These are phyloP conservation scores for Mesoligia furuncula DNA, from an alignment of 2,888 invertebrate genomes.

Conservation along the genomic window DNA sequence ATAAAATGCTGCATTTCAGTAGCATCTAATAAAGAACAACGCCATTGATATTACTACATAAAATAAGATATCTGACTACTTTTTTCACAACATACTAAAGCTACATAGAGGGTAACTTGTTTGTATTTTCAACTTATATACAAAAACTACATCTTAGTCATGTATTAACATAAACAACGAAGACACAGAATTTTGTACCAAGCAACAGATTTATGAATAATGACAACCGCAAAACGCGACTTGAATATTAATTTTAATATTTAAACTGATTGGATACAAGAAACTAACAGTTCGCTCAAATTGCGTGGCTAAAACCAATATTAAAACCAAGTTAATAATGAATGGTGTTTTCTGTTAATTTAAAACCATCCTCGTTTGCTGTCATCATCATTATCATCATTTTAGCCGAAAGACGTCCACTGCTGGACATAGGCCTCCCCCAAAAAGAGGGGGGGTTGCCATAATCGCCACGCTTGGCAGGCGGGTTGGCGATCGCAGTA, in stretches of 20 bases:
- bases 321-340: conserved; percentile 43
- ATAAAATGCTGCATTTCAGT: not conserved
- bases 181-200: not conserved
- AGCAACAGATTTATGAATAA: conserved; percentile 39
- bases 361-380: conserved; percentile 31
- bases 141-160: not conserved
- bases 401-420: no score
- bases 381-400: no score
- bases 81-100: not conserved
- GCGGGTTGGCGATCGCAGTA: no score
- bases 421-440: no score
- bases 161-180: conserved; percentile 4
- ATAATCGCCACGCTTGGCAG: no score
- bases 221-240: conserved; percentile 25
- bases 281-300: conserved; percentile 35
- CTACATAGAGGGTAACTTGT: not conserved
- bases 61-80: not conserved
- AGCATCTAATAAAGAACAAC: not conserved
- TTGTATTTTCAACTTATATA: not conserved
- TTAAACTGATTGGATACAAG: conserved; percentile 40
- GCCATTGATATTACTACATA: not conserved
- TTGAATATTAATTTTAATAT: conserved; percentile 30
- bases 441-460: no score
- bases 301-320: conserved; percentile 34
- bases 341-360: conserved; percentile 33